Evolutionary conservation across 2,888 invertebrate species (phyloP).

Genomic region (Metallyticus violacea): DNA sequence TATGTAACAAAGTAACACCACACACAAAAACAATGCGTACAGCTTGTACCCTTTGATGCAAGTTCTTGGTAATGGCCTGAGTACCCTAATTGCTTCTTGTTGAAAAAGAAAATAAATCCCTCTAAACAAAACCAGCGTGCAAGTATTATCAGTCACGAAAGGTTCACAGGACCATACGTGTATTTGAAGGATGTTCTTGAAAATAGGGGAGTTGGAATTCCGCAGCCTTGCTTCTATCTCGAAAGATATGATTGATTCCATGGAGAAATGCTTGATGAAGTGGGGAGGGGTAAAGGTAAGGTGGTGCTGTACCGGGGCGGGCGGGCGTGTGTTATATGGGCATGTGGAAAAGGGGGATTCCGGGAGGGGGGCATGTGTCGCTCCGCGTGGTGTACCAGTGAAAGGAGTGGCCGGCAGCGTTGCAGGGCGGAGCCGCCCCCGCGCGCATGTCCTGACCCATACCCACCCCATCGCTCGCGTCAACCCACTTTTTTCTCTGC

Average conservation of each 20-base stretch:
- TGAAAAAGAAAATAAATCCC: neutral
- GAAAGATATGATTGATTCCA: too few relatives aligned
- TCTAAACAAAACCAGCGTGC: neutral
- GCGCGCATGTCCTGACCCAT: constrained; percentile 9
- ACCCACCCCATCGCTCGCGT: neutral
- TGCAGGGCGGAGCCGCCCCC: constrained; percentile 12
- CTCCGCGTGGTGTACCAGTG: constrained; percentile 4
- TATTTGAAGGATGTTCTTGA: neutral
- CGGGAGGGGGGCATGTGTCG: constrained; percentile 9
- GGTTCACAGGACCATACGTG: neutral
- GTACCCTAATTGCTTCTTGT: neutral
- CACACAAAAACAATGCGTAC: neutral
- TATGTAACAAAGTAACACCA: neutral
- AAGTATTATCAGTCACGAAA: neutral
- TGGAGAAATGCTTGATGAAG: neutral
- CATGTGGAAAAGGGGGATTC: neutral
- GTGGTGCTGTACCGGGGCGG: neutral
- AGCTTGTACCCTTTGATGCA: neutral
- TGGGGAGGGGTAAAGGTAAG: neutral
- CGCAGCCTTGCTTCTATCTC: neutral
- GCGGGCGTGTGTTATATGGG: neutral
- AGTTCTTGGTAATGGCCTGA: neutral
- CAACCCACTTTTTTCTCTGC: constrained; percentile 13
- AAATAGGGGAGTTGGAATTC: neutral
- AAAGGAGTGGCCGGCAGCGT: constrained; percentile 18